Percentiles rank a stretch among this genome's conserved stretches.
Conservation (phyloP, 1,140 invertebrate species). For the Lucilia sericata region DNA sequence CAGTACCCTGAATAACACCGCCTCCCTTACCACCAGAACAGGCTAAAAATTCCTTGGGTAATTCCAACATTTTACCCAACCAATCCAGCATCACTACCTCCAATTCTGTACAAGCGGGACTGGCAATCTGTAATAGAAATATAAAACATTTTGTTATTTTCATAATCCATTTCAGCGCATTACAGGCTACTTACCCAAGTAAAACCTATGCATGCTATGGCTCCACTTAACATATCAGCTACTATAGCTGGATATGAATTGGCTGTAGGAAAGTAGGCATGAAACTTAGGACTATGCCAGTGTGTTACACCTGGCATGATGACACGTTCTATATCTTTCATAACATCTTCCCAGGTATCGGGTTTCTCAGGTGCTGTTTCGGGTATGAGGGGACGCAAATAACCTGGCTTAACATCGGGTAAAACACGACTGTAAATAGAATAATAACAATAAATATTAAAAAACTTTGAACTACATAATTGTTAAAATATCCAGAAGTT, state of each 20-base stretch:
- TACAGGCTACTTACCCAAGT: constrained; percentile 77
- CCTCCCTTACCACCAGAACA: constrained; percentile 85
- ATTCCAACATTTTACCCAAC: constrained; percentile 93
- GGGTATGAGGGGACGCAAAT: constrained; percentile 86
- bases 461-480: too few species aligned
- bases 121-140: constrained; percentile 79
- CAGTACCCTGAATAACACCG: constrained; percentile 93
- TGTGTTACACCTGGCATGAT: constrained; percentile 98
- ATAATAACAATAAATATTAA: neutral
- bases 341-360: constrained; percentile 91
- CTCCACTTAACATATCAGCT: constrained; percentile 92
- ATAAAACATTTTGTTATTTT: neutral
- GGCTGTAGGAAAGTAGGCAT: constrained; percentile 97
- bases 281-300: constrained; percentile 98
- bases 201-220: constrained; percentile 92
- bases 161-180: neutral
- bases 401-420: constrained; percentile 85
- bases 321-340: constrained; percentile 91
- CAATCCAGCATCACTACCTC: constrained; percentile 98
- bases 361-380: constrained; percentile 82
- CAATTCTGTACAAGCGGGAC: constrained; percentile 96
- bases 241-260: constrained; percentile 92
- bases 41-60: constrained; percentile 90
- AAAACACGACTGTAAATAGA: constrained; percentile 80
- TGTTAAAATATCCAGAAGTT: too few species aligned